phyloP scores from a whole-genome alignment of 2,797 vertebrate genomes.

The Spinus olivaceus region DNA sequence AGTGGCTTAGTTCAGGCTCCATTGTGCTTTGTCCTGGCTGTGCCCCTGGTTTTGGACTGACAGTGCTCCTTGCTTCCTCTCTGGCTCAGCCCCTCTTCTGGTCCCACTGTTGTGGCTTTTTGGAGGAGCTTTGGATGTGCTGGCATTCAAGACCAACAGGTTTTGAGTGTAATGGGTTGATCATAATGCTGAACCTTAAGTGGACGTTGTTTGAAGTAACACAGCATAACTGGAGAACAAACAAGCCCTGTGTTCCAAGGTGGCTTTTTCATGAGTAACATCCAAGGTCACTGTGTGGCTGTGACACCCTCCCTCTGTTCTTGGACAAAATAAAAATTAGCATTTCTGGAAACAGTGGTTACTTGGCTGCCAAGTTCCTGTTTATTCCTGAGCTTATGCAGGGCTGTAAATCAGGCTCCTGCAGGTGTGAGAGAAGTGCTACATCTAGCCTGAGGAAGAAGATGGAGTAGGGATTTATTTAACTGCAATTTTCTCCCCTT shows the following conservation, averaged over 20 bases:
- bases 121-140: neutral
- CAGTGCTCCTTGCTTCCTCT: neutral
- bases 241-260: neutral
- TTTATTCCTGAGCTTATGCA: neutral
- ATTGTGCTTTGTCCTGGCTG: neutral
- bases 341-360: neutral
- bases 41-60: neutral
- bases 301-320: neutral
- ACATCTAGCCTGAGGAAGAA: neutral
- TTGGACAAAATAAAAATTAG: neutral
- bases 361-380: neutral
- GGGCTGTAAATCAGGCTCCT: neutral
- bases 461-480: neutral
- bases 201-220: neutral
- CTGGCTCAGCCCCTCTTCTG: neutral
- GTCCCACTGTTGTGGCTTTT: accelerated
- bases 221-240: accelerated
- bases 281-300: neutral
- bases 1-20: neutral
- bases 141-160: neutral
- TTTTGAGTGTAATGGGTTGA: neutral
- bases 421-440: neutral
- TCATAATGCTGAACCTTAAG: neutral
- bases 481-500: neutral
- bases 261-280: neutral